These are phyloP conservation scores for Cyclina sinensis DNA, from an alignment of 1,140 invertebrate genomes.

Conservation along the genomic window DNA sequence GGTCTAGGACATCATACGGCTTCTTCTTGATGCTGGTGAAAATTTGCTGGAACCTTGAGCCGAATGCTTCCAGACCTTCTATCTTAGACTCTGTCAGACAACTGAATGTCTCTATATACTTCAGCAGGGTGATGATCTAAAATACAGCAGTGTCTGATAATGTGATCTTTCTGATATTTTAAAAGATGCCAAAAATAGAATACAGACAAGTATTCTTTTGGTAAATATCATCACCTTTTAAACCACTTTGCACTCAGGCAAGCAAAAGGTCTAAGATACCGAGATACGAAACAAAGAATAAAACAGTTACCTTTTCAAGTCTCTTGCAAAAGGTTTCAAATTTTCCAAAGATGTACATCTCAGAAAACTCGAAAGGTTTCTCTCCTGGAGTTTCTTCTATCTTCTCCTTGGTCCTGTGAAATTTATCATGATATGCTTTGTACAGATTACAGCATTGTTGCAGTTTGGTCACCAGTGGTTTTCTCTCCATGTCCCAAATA, in stretches of 20 bases:
- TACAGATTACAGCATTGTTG: conserved; percentile 95
- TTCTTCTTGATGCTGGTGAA: conserved; percentile 91
- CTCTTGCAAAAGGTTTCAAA: conserved; percentile 96
- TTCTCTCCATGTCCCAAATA: conserved; percentile 94
- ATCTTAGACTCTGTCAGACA: conserved; percentile 92
- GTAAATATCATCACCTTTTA: no score
- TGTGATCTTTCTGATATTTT: no score
- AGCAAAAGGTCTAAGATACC: no score
- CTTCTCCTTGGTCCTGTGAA: conserved; percentile 86
- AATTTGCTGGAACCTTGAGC: conserved; percentile 77
- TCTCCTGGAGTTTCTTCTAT: conserved; percentile 88
- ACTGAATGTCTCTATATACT: conserved; percentile 94
- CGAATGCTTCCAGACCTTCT: conserved; percentile 89
- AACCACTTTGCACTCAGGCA: no score
- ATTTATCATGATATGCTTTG: conserved; percentile 89
- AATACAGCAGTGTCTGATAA: no score
- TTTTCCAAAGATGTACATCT: conserved; percentile 98
- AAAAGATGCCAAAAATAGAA: no score
- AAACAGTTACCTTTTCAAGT: conserved; percentile 89
- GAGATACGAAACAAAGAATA: no score
- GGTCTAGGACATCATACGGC: conserved; percentile 96
- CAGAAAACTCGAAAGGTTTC: conserved; percentile 94
- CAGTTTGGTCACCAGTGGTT: conserved; percentile 91
- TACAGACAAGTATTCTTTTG: no score
- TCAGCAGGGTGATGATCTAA: conserved; percentile 93